phyloP scores from a whole-genome alignment of 2,113 vertebrate genomes.

The Vicugna pacos region DNA sequence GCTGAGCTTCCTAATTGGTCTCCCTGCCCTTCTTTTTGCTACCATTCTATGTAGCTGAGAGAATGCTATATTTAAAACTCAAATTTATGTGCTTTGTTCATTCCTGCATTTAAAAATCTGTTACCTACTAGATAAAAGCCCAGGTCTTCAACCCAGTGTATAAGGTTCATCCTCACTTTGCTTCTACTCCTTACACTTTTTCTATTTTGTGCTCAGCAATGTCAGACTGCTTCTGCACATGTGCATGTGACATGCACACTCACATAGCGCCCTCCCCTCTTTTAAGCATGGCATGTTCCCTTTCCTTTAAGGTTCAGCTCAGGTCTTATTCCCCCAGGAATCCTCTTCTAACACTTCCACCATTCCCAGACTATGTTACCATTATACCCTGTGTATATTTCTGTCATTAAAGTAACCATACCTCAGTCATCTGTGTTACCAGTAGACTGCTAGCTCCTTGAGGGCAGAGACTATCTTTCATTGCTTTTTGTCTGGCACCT shows the following conservation, averaged over 20 bases:
- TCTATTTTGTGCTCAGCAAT: not conserved
- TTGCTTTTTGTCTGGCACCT: conserved; percentile 30
- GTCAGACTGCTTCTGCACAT: not conserved
- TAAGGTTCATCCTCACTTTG: not conserved
- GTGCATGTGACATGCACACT: not conserved
- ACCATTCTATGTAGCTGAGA: conserved; percentile 36
- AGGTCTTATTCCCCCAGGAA: conserved; percentile 34
- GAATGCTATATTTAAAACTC: conserved; percentile 49
- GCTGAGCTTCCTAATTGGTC: not conserved
- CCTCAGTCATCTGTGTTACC: not conserved
- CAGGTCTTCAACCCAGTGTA: not conserved
- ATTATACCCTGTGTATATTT: not conserved
- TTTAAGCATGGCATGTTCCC: not conserved
- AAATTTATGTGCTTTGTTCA: not conserved
- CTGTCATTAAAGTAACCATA: not conserved
- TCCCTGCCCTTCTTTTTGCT: conserved; percentile 31
- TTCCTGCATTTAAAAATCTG: conserved; percentile 8
- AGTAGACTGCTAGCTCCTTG: not conserved
- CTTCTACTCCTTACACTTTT: not conserved
- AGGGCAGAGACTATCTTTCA: conserved; percentile 24
- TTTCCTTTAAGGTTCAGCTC: conserved; percentile 23
- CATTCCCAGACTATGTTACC: not conserved
- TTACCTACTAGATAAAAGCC: not conserved
- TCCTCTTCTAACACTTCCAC: not conserved
- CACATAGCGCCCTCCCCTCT: not conserved